phyloP scores from a whole-genome alignment of 2,888 invertebrate species.

The Drosophila pseudotalamancana region DNA sequence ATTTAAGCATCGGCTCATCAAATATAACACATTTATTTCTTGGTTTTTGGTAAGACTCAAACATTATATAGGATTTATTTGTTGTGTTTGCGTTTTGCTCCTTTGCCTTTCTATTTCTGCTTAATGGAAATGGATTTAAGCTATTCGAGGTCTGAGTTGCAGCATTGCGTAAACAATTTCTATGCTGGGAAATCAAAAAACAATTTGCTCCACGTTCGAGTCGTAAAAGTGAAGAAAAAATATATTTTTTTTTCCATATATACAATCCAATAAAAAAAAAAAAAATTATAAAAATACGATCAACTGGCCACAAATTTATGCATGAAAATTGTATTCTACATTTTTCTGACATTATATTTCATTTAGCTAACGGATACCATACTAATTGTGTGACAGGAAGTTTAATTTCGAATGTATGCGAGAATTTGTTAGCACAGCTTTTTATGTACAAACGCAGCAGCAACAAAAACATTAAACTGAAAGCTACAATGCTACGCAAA shows the following conservation, averaged over 20 bases:
- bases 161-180: slow-evolving; percentile 7
- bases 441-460: slow-evolving; percentile 12
- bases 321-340: slow-evolving; percentile 36
- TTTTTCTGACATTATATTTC: slow-evolving; percentile 33
- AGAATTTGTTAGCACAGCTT: slow-evolving; percentile 32
- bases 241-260: slow-evolving; percentile 24
- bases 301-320: slow-evolving; percentile 48
- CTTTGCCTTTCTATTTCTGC: slow-evolving; percentile 14
- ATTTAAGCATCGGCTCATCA: background rate
- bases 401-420: slow-evolving; percentile 66
- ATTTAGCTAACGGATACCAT: slow-evolving; percentile 41
- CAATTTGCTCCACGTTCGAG: slow-evolving; percentile 53
- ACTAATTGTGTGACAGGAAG: slow-evolving; percentile 67
- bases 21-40: background rate
- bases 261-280: slow-evolving; percentile 7
- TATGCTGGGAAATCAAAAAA: slow-evolving; percentile 50
- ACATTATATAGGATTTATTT: background rate
- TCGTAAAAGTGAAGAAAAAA: slow-evolving; percentile 25
- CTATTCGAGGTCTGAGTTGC: background rate
- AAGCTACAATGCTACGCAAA: slow-evolving; percentile 44
- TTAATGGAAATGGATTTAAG: slow-evolving; percentile 50
- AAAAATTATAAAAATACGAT: slow-evolving; percentile 3
- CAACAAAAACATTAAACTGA: slow-evolving; percentile 12
- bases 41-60: background rate
- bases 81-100: background rate